Evolutionary conservation across 2,888 invertebrate genomes (phyloP), one percentile per base, ranked within the genome.

Genomic region (Eupelmus urozonus): DNA sequence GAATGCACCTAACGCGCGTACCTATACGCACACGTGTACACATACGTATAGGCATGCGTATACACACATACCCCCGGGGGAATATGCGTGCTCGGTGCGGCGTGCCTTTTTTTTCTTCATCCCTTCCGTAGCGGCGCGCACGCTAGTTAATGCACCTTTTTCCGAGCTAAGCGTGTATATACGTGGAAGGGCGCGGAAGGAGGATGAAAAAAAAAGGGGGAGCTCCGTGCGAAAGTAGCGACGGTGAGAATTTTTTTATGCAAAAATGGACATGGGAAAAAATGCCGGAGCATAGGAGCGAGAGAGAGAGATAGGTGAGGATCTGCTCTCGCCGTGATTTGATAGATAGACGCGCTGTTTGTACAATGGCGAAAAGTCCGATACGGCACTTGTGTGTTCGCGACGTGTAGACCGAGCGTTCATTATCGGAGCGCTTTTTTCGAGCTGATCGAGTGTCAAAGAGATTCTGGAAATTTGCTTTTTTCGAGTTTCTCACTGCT

Each of bases 221-320:
- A 78, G 82, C 82, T 84, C 85, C 88, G 88, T 88, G 88, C 87
- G 88, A 88, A 88, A 87, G 84, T 82, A 80, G 3, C 70, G 82
- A 83, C 84, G 85, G 86, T 87, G 87, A 87, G 88, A 88, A 87
- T 85, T 88, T 88, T 88, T 87, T 88, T 87, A 88, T 86, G 86
- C 87, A 85, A 87, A 86, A 88, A 86, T 87, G 89, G 88, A 89
- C 89, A 88, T 88, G 89, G 89, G 89, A 88, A 89, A 88, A 86
- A 86, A 85, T 81, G 81, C 81, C 79, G 78, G 75, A 78, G 80
- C 62, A 76, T n/a, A 42, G 27, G 63, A 72, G 45, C 9, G 40
- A 18, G 45, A 25, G 60, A 55, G 53, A 9, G 67, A 2, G 63
- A 34, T 2, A 20, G 78, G 55, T 7, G 71, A 65, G 75, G 80